A percentile compares a stretch with the other conserved stretches of the same genome.
phyloP scores from a whole-genome alignment of 2,797 vertebrate species.

The Periparus ater region DNA sequence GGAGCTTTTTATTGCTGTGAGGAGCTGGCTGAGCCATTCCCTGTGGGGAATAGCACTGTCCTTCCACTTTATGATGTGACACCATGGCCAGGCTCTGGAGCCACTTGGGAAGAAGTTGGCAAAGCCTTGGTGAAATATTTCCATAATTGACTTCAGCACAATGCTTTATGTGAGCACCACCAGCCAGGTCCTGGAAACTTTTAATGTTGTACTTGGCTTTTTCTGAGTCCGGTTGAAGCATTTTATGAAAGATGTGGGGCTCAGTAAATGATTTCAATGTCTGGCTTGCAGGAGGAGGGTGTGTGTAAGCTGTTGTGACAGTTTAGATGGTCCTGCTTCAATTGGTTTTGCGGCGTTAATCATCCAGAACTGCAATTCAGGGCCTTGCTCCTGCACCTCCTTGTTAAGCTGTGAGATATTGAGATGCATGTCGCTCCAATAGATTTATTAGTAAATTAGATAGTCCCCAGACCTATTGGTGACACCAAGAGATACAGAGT shows the following conservation, averaged over 20 bases:
- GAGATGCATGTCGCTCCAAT: background rate
- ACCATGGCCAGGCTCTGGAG: background rate
- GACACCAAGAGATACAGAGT: background rate
- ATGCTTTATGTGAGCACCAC: accelerated
- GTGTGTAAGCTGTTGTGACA: constrained; percentile 33
- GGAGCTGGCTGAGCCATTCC: background rate
- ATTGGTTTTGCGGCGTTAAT: background rate
- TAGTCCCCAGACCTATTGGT: background rate
- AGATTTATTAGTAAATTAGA: constrained; percentile 45
- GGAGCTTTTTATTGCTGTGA: background rate
- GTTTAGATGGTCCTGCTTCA: background rate
- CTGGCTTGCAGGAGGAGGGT: background rate
- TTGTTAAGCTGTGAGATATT: background rate
- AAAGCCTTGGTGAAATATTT: background rate
- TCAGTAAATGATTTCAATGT: background rate
- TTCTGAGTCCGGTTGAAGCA: background rate
- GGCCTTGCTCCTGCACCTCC: background rate
- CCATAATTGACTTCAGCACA: background rate
- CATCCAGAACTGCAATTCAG: background rate
- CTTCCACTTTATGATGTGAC: background rate
- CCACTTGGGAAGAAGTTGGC: background rate
- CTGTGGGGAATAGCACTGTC: accelerated
- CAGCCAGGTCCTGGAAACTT: background rate
- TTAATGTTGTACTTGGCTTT: background rate
- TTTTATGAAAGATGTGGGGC: background rate